Evolutionary conservation across 2,113 vertebrate species (phyloP).

Genomic region (Marcusenius ussheri): DNA sequence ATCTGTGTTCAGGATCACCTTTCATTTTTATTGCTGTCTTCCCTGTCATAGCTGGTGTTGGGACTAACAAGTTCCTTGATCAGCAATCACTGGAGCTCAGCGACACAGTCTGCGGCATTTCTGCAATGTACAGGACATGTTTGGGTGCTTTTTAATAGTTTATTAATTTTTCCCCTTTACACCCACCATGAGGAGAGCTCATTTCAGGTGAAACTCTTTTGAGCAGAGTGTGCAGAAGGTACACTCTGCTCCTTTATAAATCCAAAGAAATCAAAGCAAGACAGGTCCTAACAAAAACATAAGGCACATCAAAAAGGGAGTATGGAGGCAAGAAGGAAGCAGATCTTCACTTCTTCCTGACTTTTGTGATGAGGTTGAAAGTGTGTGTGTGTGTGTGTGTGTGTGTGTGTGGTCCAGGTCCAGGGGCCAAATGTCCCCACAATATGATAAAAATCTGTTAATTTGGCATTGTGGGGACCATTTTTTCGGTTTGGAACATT

Average conservation of each 20-base stretch:
- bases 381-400: not conserved
- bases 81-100: not conserved
- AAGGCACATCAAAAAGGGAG: not conserved
- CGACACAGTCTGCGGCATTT: not conserved
- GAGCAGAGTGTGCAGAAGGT: not conserved
- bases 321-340: not conserved
- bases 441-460: no score
- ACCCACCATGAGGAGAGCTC: not conserved
- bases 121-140: not conserved
- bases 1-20: not conserved
- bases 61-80: not conserved
- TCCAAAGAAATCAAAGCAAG: not conserved
- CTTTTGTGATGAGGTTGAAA: not conserved
- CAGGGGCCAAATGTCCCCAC: no score
- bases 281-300: not conserved
- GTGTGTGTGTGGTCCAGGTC: not conserved
- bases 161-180: not conserved
- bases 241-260: not conserved
- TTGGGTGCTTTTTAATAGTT: not conserved
- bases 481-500: conserved; percentile 36
- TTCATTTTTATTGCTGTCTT: not conserved
- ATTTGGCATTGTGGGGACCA: no score
- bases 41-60: not conserved
- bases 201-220: not conserved
- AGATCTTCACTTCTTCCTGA: not conserved